phyloP scores from a whole-genome alignment of 2,888 invertebrate genomes.

The Cynaeus angustus region DNA sequence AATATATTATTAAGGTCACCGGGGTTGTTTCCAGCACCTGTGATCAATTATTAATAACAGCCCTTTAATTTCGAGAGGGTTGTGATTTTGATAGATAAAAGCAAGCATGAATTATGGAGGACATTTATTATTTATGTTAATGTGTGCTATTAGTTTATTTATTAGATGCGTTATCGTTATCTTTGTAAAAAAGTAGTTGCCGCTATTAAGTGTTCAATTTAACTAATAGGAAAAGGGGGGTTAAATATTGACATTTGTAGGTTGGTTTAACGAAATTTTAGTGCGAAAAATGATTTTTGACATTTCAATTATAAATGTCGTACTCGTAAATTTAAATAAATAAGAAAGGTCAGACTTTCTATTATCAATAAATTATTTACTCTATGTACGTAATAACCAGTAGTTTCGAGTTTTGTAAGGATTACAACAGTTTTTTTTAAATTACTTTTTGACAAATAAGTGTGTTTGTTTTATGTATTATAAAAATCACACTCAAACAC shows the following conservation, averaged over 20 bases:
- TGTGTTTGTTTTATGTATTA: too few relatives aligned
- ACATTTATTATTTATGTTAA: conserved; percentile 1
- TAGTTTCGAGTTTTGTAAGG: conserved; percentile 1
- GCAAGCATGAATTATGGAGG: neutral
- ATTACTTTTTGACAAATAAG: neutral
- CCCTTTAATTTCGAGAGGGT: neutral
- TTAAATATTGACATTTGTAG: too few relatives aligned
- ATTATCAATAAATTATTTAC: conserved; percentile 7
- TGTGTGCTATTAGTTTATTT: neutral
- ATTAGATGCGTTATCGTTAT: neutral
- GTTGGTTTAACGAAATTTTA: too few relatives aligned
- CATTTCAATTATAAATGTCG: conserved; percentile 5
- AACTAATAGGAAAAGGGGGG: too few relatives aligned
- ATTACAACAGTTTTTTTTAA: neutral
- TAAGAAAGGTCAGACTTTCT: conserved; percentile 11
- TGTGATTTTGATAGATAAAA: neutral
- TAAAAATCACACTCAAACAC: too few relatives aligned
- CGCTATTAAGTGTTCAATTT: too few relatives aligned
- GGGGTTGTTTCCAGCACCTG: neutral
- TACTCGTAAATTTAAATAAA: conserved; percentile 5
- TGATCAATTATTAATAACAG: too few relatives aligned
- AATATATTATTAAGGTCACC: conserved; percentile 31
- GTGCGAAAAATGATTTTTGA: neutral
- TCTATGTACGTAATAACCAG: conserved; percentile 11
- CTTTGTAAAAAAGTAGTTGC: too few relatives aligned